Evolutionary conservation across 2,888 invertebrate species (phyloP), one percentile per base, ranked within the genome.

Genomic region (Microdon myrmicae): DNA sequence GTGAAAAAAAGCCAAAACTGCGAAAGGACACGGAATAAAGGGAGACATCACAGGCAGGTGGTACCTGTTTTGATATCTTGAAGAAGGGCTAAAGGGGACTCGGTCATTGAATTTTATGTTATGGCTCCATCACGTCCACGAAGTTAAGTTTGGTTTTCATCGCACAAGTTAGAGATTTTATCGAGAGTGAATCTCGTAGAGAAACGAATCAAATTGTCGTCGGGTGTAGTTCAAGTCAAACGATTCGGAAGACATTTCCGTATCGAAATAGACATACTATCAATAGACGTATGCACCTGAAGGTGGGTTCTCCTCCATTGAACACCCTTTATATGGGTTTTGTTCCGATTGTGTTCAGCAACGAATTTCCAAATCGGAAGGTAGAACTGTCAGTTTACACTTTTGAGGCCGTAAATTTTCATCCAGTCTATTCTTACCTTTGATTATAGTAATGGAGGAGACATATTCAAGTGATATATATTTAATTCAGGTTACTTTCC

Each of bases 171-270:
- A 4, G 31, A 25, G 31, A n/a, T 32, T 35, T 44, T 55, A 64
- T 58, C 45, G 58, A 51, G 56, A 31, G 41, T 37, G 35, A 34
- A 45, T 23, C 29, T 16, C 23, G 25, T n/a, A n/a, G 16, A 22
- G 25, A 49, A 58, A 22, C 41, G 45, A 58, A 53, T 43, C 51
- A 37, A 53, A 58, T 53, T 51, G 64, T 64, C 49, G 49, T 49
- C 41, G 12, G 5, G 32, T 28, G 64, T 58, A 43, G 47, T 64
- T 38, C 35, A 64, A 58, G 41, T 64, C 58, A 64, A 64, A 58
- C 58, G 58, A 58, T 28, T 64, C 51, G 64, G 58, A 64, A 64
- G 64, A 51, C 47, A 64, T 64, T 56, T 51, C 41, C 47, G 35
- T 31, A 47, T 29, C 43, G 8, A 16, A 29, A 25, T 16, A 38